Percentiles rank a stretch among this genome's conserved stretches.
Conservation (phyloP, 2,113 vertebrate species). For the Alaudala cheleensis region DNA sequence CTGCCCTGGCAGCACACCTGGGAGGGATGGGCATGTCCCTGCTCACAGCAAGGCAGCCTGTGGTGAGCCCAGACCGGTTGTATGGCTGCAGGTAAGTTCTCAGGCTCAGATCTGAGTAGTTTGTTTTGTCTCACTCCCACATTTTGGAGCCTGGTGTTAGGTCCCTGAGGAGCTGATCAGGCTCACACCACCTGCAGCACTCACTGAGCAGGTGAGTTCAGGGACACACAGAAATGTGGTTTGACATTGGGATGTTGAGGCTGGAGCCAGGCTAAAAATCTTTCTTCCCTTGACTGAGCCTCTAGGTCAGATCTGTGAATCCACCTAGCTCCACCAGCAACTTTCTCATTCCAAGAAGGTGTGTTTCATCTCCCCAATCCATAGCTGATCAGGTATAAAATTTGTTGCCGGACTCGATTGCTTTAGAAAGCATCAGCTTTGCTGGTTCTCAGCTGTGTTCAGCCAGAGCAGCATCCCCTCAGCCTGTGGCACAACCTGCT, state of each 20-base stretch:
- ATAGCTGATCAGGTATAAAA: not conserved
- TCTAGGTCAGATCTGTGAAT: not conserved
- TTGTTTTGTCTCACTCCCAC: not conserved
- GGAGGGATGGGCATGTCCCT: not conserved
- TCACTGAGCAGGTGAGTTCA: not conserved
- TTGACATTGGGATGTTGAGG: not conserved
- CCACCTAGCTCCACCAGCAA: not conserved
- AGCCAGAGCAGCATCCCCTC: not conserved
- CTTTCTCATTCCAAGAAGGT: not conserved
- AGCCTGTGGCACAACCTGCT: not conserved
- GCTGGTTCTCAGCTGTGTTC: not conserved
- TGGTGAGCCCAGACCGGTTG: not conserved
- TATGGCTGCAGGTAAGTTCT: not conserved
- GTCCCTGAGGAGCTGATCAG: not conserved
- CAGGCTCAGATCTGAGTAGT: not conserved
- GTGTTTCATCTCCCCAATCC: not conserved
- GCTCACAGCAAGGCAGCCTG: not conserved
- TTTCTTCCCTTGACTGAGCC: not conserved
- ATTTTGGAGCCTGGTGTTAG: rapidly evolving
- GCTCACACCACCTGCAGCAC: not conserved
- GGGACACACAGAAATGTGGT: not conserved
- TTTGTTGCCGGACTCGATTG: not conserved
- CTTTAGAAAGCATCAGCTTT: not conserved
- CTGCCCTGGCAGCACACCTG: not conserved
- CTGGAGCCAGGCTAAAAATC: not conserved